phyloP scores from a whole-genome alignment of 2,797 vertebrate genomes.

The Siniperca scherzeri region DNA sequence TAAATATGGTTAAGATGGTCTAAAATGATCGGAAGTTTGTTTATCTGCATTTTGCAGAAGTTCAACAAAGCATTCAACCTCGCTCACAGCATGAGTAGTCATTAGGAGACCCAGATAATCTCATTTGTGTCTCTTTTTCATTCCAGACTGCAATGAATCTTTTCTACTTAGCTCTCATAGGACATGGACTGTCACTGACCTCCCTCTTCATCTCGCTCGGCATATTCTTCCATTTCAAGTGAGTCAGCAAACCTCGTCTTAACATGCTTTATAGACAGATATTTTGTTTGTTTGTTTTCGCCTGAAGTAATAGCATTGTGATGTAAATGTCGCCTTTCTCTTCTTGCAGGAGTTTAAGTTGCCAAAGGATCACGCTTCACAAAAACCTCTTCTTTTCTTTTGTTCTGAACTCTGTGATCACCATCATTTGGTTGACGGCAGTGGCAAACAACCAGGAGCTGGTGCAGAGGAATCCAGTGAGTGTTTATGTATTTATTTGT shows the following conservation, averaged over 20 bases:
- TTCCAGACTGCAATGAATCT: slow-evolving; percentile 96
- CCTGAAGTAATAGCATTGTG: neutral
- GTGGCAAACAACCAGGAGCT: slow-evolving; percentile 95
- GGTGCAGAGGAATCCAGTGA: slow-evolving; percentile 94
- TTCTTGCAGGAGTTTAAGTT: slow-evolving; percentile 93
- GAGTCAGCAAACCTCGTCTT: slow-evolving; percentile 74
- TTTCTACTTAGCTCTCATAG: slow-evolving; percentile 95
- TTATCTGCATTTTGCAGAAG: neutral
- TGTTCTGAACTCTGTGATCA: slow-evolving; percentile 94
- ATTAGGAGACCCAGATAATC: slow-evolving; percentile 30
- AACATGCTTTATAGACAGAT: neutral
- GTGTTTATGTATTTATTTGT: slow-evolving; percentile 59
- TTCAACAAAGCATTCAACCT: slow-evolving; percentile 1
- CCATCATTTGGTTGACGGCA: slow-evolving; percentile 92
- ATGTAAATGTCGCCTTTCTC: slow-evolving; percentile 1
- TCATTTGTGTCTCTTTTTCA: slow-evolving; percentile 45
- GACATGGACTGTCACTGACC: slow-evolving; percentile 94
- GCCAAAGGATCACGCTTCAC: slow-evolving; percentile 98
- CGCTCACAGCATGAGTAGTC: neutral
- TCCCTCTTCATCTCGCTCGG: slow-evolving; percentile 94
- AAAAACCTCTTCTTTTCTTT: slow-evolving; percentile 99
- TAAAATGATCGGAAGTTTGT: neutral
- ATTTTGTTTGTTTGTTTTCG: neutral
- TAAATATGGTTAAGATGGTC: neutral
- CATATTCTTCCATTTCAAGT: slow-evolving; percentile 99